A percentile compares a stretch with the other conserved stretches of the same genome.
Evolutionary conservation across 2,888 invertebrate genomes (phyloP).

Genomic region (Pseudoips prasinana): DNA sequence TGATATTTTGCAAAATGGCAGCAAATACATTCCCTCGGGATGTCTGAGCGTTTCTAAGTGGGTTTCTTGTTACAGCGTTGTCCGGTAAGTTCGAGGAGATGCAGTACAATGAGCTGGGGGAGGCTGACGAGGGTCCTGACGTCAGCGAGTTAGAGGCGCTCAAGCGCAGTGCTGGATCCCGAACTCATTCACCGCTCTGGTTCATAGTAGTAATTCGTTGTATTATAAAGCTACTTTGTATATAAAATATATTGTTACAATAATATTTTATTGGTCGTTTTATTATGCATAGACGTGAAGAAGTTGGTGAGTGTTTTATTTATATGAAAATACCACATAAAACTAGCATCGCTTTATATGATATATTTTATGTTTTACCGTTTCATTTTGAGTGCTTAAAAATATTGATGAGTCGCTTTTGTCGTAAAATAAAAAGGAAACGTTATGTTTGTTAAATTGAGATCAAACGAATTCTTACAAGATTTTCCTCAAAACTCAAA

Average conservation of each 20-base stretch:
- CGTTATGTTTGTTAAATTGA: too few species aligned
- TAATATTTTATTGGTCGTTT: slow-evolving; percentile 55
- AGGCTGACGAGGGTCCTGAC: slow-evolving; percentile 67
- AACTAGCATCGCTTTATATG: too few species aligned
- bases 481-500: too few species aligned
- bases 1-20: slow-evolving; percentile 45
- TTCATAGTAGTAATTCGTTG: slow-evolving; percentile 52
- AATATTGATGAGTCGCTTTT: too few species aligned
- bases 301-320: too few species aligned
- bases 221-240: slow-evolving; percentile 73
- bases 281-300: slow-evolving; percentile 14
- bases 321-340: too few species aligned
- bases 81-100: slow-evolving; percentile 75
- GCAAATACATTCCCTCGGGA: slow-evolving; percentile 27
- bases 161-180: slow-evolving; percentile 58
- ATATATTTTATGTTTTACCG: too few species aligned
- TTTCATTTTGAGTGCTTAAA: too few species aligned
- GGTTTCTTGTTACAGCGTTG: slow-evolving; percentile 58
- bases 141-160: slow-evolving; percentile 72
- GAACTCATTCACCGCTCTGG: slow-evolving; percentile 34
- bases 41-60: slow-evolving; percentile 31
- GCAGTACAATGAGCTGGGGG: slow-evolving; percentile 72
- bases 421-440: too few species aligned
- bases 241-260: slow-evolving; percentile 76
- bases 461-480: too few species aligned